These are phyloP conservation scores for Morone saxatilis DNA, from an alignment of 2,113 vertebrate species.

Conservation along the genomic window DNA sequence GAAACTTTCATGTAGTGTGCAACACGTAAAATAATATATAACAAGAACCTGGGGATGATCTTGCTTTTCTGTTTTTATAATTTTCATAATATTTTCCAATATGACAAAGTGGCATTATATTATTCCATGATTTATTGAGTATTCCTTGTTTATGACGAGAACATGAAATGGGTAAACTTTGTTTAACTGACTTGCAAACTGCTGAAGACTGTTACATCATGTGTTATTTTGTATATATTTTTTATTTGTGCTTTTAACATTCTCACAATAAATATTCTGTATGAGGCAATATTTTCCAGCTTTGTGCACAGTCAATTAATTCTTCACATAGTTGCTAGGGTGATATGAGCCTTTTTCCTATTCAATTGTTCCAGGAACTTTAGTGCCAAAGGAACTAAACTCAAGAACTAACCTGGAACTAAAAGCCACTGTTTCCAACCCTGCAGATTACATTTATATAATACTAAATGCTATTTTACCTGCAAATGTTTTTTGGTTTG, in stretches of 20 bases:
- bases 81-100: not conserved
- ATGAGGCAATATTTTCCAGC: not conserved
- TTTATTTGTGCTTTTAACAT: not conserved
- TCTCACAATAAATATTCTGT: not conserved
- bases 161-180: not conserved
- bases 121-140: not conserved
- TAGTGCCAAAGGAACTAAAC: not conserved
- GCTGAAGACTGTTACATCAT: not conserved
- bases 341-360: not conserved
- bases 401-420: not conserved
- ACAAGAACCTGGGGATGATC: not conserved
- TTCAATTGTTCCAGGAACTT: not conserved
- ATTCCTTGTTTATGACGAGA: not conserved
- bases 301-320: conserved; percentile 17
- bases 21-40: not conserved
- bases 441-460: not conserved
- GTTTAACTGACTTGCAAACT: not conserved
- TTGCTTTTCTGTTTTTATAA: not conserved
- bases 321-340: not conserved
- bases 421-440: not conserved
- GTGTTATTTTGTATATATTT: not conserved
- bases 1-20: not conserved
- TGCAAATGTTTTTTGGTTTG: not conserved
- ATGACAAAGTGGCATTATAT: not conserved
- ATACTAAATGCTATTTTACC: not conserved